Base-by-base conservation (phyloP, 2,888 invertebrate genomes). In the Drosophila neotestacea region DNA sequence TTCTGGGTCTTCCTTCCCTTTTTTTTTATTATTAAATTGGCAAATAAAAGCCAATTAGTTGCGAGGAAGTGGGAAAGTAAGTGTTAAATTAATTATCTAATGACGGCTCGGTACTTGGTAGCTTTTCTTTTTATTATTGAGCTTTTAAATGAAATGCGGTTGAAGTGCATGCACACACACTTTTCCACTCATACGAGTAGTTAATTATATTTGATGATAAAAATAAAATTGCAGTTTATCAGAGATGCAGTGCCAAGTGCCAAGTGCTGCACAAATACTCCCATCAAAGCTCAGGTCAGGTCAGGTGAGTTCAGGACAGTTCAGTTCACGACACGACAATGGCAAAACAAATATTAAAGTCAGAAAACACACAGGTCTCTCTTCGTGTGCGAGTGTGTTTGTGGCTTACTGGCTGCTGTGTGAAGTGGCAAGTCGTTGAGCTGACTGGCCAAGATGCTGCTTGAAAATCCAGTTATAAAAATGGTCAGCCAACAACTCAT, bases 1-100 rank as follows among this genome's bases (percentile, higher is more conserved):
- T 60, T 51, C 39, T 47, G 13, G 13, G 6, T 36, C 48, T 48
- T 34, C 34, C 46, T 16, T 30, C 9, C 44, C 48, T 28, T 46
- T 41, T 36, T 36, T 58, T 27, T 77, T 16, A 1, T 55, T 61
- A 41, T 84, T 81, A 67, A 77, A 77, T 81, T 86, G 89, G 75
- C 69, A 81, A 82, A 75, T 79, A 76, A 79, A 70, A 88, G 83
- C 79, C 88, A 84, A 88, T 84, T 83, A 88, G 83, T 72, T 77
- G 79, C 51, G 27, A 41, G 41, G 42, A 58, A 52, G 48, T 51
- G 63, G 66, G 51, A 38, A 60, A 44, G 48, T 44, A 83, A 88
- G 89, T 86, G 89, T 87, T 84, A 89, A 84, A 78, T 89, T 84
- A 84, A 84, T 84, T 84, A 84, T 70, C 87, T 84, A 88, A 84